Conservation (phyloP, 2,113 vertebrate genomes). For the Salvelinus sp. region DNA sequence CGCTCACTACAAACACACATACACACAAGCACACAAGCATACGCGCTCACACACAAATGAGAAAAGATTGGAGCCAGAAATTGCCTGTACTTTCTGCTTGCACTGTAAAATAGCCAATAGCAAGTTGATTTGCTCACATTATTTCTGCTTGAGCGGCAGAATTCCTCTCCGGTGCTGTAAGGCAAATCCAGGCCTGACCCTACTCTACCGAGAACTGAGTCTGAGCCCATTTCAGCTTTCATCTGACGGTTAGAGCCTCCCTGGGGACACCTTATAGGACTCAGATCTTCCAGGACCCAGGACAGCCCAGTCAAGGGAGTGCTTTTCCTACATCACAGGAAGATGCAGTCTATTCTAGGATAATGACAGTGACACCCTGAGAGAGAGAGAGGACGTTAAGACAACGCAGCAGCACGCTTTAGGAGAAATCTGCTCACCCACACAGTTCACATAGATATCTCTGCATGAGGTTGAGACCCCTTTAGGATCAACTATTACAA, state of each 20-base stretch:
- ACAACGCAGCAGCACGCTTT: too few species aligned
- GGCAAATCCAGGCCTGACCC: not conserved
- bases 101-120: conserved; percentile 21
- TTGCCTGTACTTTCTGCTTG: not conserved
- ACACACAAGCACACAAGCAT: conserved; percentile 24
- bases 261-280: too few species aligned
- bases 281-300: not conserved
- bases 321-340: too few species aligned
- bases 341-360: too few species aligned
- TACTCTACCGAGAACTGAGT: not conserved
- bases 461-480: not conserved
- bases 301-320: conserved; percentile 17
- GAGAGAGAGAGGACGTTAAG: too few species aligned
- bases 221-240: too few species aligned
- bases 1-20: conserved; percentile 2
- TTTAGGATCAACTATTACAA: not conserved
- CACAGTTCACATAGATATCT: too few species aligned
- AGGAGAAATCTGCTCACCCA: too few species aligned
- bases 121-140: not conserved
- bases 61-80: conserved; percentile 1
- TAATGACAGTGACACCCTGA: too few species aligned
- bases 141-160: conserved; percentile 38
- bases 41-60: not conserved
- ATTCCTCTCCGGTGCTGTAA: conserved; percentile 14
- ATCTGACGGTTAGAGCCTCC: too few species aligned